Evolutionary conservation across 2,113 vertebrate species (phyloP), one percentile per base, ranked within the genome.

Genomic region (Prolemur simus): DNA sequence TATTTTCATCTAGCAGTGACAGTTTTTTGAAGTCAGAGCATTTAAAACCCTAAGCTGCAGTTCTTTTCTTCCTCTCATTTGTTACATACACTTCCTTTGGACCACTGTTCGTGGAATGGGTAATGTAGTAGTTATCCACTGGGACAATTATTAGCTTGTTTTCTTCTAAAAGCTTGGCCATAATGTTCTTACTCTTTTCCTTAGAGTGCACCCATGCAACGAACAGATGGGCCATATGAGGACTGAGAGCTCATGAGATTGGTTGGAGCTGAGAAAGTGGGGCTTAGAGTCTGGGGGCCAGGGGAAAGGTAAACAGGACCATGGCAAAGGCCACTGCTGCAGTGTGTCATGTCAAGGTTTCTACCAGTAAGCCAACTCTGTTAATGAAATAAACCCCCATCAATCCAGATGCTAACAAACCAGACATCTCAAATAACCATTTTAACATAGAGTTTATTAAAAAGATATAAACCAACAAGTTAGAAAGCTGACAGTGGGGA

Each of bases 141-240:
- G 92, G 91, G 63, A 89, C 29, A 88, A 27, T 83, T 69, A 93
- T 83, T 94, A 87, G 86, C 91, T 88, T 91, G 87, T 66, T 97
- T 96, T 95, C 63, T 74, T 89, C 91, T 37, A 9, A 91, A 93
- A 95, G 52, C 63, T 74, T 58, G 63, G 68, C 54, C 78, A 49
- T 94, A 91, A 95, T 49, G 60, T 80, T 94, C 84, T 93, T 76
- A 32, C 14, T 94, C 63, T 96, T 87, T 77, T 76, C 95, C 82
- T 92, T 66, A 34, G 96, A 93, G 78, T 81, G 42, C 13, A 47
- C 34, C 47, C 82, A 54, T 54, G 37, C 6, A 45, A 23, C 0
- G 1, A 95, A 54, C 89, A 84, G 56, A 82, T 77, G 56, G 88
- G 85, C 71, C 66, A 2, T 52, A 21, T 39, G 85, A 96, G 94